Conservation (phyloP, 1,140 invertebrate species). For the Phortica variegata region DNA sequence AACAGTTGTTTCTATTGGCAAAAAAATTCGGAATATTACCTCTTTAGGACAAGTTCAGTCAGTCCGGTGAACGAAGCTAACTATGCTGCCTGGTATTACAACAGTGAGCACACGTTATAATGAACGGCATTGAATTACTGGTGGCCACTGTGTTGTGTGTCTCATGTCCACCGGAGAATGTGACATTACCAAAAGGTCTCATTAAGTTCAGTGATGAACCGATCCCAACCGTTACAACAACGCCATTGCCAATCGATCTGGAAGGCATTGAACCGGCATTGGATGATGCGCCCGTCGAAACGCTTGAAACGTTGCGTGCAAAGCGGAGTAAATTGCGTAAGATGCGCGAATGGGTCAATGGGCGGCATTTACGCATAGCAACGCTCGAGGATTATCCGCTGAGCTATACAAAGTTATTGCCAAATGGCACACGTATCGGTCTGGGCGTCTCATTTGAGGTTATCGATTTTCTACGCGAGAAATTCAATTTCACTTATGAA, state of each 20-base stretch:
- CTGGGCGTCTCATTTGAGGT: slow-evolving; percentile 72
- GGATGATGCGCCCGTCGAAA: slow-evolving; percentile 24
- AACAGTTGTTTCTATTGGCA: slow-evolving; percentile 21
- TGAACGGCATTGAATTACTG: slow-evolving; percentile 41
- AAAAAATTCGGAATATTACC: slow-evolving; percentile 10
- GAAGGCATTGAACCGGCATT: slow-evolving; percentile 9
- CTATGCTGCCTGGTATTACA: slow-evolving; percentile 11
- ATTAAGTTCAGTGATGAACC: slow-evolving; percentile 18
- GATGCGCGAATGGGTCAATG: slow-evolving; percentile 41
- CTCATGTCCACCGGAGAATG: slow-evolving; percentile 29
- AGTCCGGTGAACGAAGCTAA: slow-evolving; percentile 2
- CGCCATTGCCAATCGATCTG: slow-evolving; percentile 18
- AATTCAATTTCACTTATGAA: slow-evolving; percentile 73
- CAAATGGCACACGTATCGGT: slow-evolving; percentile 63
- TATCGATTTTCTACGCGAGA: slow-evolving; percentile 66
- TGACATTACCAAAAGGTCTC: slow-evolving; percentile 22
- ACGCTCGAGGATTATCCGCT: slow-evolving; percentile 64
- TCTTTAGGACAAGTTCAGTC: neutral
- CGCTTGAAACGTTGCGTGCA: slow-evolving; percentile 25
- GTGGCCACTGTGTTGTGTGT: slow-evolving; percentile 38
- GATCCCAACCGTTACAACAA: too few species aligned
- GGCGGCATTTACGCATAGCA: slow-evolving; percentile 41
- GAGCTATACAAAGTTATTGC: slow-evolving; percentile 59
- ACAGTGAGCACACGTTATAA: slow-evolving; percentile 25
- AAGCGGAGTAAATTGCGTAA: slow-evolving; percentile 30